These are phyloP conservation scores for Smittia aterrima DNA, from an alignment of 2,888 invertebrate species.

Conservation along the genomic window DNA sequence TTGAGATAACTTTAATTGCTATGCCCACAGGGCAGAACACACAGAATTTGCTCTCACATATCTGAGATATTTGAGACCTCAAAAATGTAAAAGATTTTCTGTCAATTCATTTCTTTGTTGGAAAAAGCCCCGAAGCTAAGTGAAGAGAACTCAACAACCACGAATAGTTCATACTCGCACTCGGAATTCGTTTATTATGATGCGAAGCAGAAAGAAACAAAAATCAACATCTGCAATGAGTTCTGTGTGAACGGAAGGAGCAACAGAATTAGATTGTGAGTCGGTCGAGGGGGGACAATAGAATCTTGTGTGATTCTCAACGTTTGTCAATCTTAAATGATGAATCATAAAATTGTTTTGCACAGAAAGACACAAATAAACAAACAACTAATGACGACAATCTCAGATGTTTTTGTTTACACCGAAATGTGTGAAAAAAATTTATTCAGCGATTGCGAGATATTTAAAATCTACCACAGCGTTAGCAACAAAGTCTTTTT, in stretches of 20 bases:
- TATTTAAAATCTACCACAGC: not conserved
- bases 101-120: not conserved
- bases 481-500: not conserved
- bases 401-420: not conserved
- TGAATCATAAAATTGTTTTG: not conserved
- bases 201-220: slow-evolving; percentile 26
- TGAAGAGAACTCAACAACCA: slow-evolving; percentile 26
- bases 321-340: not conserved
- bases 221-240: slow-evolving; percentile 39
- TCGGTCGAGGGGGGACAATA: not conserved
- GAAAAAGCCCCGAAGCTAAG: not conserved
- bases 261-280: slow-evolving; percentile 6
- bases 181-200: slow-evolving; percentile 23
- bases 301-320: slow-evolving; percentile 7
- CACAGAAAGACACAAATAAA: too few species aligned
- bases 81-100: not conserved
- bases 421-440: too few species aligned
- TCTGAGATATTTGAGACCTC: not conserved
- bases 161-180: not conserved
- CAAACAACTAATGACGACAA: not conserved
- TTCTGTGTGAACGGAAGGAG: slow-evolving; percentile 42
- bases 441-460: too few species aligned
- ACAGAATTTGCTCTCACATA: not conserved
- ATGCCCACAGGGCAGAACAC: not conserved
- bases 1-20: not conserved